Evolutionary conservation across 2,888 invertebrate genomes (phyloP).

Genomic region (Vannuccia rotundouncinata): DNA sequence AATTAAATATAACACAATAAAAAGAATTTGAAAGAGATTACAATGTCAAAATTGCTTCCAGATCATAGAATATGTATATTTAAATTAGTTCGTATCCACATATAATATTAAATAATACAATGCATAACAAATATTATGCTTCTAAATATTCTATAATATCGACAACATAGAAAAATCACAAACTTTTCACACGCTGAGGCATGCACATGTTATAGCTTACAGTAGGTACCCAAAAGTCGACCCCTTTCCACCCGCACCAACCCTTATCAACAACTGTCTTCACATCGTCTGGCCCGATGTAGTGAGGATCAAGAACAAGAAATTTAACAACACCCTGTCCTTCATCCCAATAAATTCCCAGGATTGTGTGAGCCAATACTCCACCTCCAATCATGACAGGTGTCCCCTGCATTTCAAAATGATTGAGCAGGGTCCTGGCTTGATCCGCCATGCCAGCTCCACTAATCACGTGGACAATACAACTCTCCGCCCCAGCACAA

Average conservation of each 20-base stretch:
- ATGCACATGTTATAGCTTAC: conserved; percentile 94
- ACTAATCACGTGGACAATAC: conserved; percentile 75
- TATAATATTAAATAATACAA: too few relatives aligned
- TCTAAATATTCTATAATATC: too few relatives aligned
- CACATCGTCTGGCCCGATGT: conserved; percentile 77
- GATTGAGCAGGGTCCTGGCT: conserved; percentile 74
- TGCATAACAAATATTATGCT: too few relatives aligned
- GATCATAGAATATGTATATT: too few relatives aligned
- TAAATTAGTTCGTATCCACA: too few relatives aligned
- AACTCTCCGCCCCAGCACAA: conserved; percentile 58
- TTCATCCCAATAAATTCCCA: conserved; percentile 72
- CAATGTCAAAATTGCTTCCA: too few relatives aligned
- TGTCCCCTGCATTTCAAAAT: conserved; percentile 84
- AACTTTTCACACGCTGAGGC: conserved; percentile 65
- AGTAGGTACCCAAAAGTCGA: conserved; percentile 86
- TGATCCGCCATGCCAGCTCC: conserved; percentile 74
- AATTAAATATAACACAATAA: too few relatives aligned
- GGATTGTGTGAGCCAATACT: conserved; percentile 89
- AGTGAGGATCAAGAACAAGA: conserved; percentile 96
- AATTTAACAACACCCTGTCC: conserved; percentile 74
- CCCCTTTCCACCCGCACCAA: conserved; percentile 94
- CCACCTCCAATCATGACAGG: conserved; percentile 99
- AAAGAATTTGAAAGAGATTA: too few relatives aligned
- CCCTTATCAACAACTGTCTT: conserved; percentile 63
- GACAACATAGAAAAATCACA: conserved; percentile 22